Conservation (phyloP, 2,888 invertebrate genomes). For the Sturmia bella region DNA sequence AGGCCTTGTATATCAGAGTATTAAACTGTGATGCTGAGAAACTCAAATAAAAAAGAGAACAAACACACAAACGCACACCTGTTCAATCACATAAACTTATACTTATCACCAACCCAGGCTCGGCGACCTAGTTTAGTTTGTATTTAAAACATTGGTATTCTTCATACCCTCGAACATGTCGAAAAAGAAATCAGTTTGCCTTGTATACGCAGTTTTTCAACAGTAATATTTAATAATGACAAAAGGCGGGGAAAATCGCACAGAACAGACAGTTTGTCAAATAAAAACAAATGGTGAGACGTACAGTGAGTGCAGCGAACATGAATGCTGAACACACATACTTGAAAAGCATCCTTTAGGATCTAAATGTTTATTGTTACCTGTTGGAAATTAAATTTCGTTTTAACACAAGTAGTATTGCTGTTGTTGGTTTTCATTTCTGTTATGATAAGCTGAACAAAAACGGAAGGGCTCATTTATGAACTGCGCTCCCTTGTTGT, state of each 20-base stretch:
- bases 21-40: slow-evolving; percentile 55
- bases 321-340: neutral
- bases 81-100: neutral
- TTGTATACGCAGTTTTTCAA: slow-evolving; percentile 11
- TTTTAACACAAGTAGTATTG: slow-evolving; percentile 2
- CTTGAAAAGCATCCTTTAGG: slow-evolving; percentile 66
- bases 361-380: slow-evolving; percentile 55
- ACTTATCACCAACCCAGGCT: slow-evolving; percentile 58
- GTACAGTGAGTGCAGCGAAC: neutral
- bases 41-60: slow-evolving; percentile 38
- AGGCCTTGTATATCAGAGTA: slow-evolving; percentile 54
- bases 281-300: slow-evolving; percentile 5
- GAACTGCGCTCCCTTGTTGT: slow-evolving; percentile 6
- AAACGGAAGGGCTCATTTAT: slow-evolving; percentile 40
- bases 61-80: slow-evolving; percentile 4
- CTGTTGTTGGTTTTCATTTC: slow-evolving; percentile 17
- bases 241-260: slow-evolving; percentile 6
- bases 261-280: slow-evolving; percentile 21
- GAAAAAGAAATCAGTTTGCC: slow-evolving; percentile 17
- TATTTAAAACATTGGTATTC: slow-evolving; percentile 46
- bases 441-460: slow-evolving; percentile 8
- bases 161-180: slow-evolving; percentile 15
- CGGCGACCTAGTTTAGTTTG: slow-evolving; percentile 69
- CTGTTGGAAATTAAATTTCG: slow-evolving; percentile 68
- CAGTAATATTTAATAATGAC: slow-evolving; percentile 36